These are phyloP conservation scores for Emberiza fucata DNA, from an alignment of 2,113 vertebrate species.

Conservation along the genomic window DNA sequence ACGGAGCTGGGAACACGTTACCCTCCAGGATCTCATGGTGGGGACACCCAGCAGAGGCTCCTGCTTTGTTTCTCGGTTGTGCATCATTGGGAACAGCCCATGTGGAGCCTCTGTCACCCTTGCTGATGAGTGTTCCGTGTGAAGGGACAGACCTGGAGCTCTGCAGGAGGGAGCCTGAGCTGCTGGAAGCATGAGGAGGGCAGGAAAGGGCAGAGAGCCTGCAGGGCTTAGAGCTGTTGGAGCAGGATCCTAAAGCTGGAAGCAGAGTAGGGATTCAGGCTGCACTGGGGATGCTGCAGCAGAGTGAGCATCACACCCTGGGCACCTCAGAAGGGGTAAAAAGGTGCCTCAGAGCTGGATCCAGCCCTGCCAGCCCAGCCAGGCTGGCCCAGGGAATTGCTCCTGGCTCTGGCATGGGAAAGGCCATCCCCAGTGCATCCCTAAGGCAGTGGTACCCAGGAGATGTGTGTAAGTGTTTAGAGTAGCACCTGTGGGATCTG, in stretches of 20 bases:
- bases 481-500: background rate
- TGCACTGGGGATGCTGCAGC: background rate
- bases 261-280: background rate
- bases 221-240: background rate
- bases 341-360: fast-evolving
- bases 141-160: background rate
- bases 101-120: background rate
- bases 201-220: background rate
- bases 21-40: fast-evolving
- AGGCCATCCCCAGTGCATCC: background rate
- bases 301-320: fast-evolving
- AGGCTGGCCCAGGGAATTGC: background rate
- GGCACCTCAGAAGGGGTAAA: background rate
- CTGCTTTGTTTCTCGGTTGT: background rate
- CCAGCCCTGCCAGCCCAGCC: background rate
- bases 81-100: background rate
- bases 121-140: background rate
- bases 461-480: background rate
- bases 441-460: fast-evolving
- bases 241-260: fast-evolving
- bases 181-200: background rate
- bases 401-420: background rate
- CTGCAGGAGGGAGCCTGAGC: background rate
- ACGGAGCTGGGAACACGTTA: fast-evolving
- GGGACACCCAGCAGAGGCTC: background rate